Evolutionary conservation across 2,113 vertebrate species (phyloP).

Genomic region (Oryzias celebensis): DNA sequence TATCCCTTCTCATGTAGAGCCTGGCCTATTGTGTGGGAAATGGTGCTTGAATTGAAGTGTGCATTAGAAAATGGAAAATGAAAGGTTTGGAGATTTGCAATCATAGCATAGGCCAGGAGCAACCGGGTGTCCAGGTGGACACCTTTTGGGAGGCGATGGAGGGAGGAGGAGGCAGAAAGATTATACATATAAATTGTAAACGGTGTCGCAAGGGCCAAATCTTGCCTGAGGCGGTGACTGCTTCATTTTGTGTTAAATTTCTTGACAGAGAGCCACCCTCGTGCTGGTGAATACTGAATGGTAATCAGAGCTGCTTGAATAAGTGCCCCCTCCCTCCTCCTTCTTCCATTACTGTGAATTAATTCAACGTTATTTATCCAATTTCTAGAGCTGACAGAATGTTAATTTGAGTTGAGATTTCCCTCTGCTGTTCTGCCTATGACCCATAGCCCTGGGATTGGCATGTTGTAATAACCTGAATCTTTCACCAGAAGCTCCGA

Average conservation of each 20-base stretch:
- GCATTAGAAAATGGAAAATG: constrained; percentile 55
- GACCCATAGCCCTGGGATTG: constrained; percentile 92
- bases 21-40: constrained; percentile 38
- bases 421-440: constrained; percentile 83
- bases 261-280: constrained; percentile 85
- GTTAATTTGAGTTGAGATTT: constrained; percentile 99
- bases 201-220: constrained; percentile 86
- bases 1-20: constrained; percentile 49
- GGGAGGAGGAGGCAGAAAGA: constrained; percentile 31
- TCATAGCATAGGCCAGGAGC: constrained; percentile 47
- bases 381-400: constrained; percentile 99
- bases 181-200: constrained; percentile 97
- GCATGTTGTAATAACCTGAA: constrained; percentile 99
- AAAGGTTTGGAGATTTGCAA: constrained; percentile 56
- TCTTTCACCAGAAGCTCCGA: constrained; percentile 99
- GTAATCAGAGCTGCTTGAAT: constrained; percentile 88
- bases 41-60: constrained; percentile 57
- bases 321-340: constrained; percentile 75
- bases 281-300: constrained; percentile 95
- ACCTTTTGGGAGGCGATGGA: constrained; percentile 39
- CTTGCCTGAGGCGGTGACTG: constrained; percentile 86
- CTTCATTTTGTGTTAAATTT: constrained; percentile 87
- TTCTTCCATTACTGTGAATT: constrained; percentile 93
- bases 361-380: constrained; percentile 99
- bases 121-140: constrained; percentile 59